These are phyloP conservation scores for Eurosta solidaginis DNA, from an alignment of 1,140 invertebrate species.

Conservation along the genomic window DNA sequence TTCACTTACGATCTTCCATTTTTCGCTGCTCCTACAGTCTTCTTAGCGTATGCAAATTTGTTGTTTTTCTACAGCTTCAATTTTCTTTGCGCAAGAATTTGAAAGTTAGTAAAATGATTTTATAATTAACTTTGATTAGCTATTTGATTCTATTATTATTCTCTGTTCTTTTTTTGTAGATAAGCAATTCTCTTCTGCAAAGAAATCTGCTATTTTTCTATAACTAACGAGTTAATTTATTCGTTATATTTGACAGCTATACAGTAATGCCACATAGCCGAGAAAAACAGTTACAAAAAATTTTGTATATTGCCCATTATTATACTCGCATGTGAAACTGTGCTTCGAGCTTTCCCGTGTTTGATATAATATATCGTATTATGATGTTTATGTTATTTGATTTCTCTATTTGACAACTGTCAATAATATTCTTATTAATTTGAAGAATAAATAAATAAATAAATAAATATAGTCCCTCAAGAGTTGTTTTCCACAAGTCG, in stretches of 20 bases:
- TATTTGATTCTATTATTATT: neutral
- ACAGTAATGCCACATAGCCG: neutral
- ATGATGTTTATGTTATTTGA: no score
- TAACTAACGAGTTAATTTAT: neutral
- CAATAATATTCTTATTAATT: no score
- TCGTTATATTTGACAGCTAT: neutral
- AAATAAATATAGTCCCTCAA: no score
- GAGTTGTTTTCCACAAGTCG: no score
- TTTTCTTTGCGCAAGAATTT: neutral
- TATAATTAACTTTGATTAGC: neutral
- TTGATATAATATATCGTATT: no score
- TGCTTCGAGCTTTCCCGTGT: no score
- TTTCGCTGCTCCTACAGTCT: neutral
- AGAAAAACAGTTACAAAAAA: no score
- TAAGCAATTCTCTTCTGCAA: neutral
- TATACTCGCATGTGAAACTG: no score
- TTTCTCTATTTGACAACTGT: no score
- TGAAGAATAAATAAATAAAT: no score
- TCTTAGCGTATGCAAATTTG: neutral
- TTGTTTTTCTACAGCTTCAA: neutral
- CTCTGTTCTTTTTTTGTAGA: neutral
- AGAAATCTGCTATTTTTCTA: slow-evolving; percentile 1
- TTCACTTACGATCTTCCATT: slow-evolving; percentile 22
- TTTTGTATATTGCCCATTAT: no score
- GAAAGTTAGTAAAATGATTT: neutral